phyloP scores from a whole-genome alignment of 2,888 invertebrate genomes.

The Tiphia femorata region DNA sequence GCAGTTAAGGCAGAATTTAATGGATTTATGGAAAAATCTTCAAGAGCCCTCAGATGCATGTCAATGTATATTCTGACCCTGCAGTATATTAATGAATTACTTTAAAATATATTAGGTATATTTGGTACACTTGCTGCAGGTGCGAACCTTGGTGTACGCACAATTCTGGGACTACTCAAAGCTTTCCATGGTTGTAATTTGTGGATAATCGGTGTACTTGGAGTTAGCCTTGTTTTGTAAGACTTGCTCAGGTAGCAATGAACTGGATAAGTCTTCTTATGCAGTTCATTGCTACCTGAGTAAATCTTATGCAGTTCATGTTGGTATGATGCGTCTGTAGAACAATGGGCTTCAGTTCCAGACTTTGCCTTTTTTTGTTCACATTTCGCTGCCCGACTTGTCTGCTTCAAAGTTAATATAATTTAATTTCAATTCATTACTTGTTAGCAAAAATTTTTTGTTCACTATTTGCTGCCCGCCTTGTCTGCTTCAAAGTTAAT shows the following conservation, averaged over 20 bases:
- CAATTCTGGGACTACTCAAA: constrained; percentile 32
- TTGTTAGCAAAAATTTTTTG: too few relatives aligned
- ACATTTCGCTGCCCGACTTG: too few relatives aligned
- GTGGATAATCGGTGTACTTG: constrained; percentile 30
- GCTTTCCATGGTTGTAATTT: constrained; percentile 15
- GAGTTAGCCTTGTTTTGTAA: constrained; percentile 42
- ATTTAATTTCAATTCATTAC: too few relatives aligned
- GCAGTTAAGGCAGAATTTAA: constrained; percentile 75
- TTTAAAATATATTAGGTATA: constrained; percentile 38
- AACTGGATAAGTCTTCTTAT: constrained; percentile 72
- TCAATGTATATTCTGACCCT: constrained; percentile 38
- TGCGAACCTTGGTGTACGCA: constrained; percentile 27
- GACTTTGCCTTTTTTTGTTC: too few relatives aligned
- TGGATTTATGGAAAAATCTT: constrained; percentile 81
- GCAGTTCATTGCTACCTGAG: constrained; percentile 71
- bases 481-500: too few relatives aligned
- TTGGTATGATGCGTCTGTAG: constrained; percentile 51
- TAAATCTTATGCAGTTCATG: constrained; percentile 49
- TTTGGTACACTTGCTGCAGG: constrained; percentile 27
- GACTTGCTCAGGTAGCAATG: constrained; percentile 66
- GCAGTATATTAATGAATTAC: not conserved
- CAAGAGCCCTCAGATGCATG: constrained; percentile 77
- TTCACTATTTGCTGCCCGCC: too few relatives aligned
- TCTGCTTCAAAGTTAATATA: too few relatives aligned
- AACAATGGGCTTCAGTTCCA: too few relatives aligned